Evolutionary conservation across 2,113 vertebrate genomes (phyloP), one percentile per base, ranked within the genome.

Genomic region (Eurystomus gularis): DNA sequence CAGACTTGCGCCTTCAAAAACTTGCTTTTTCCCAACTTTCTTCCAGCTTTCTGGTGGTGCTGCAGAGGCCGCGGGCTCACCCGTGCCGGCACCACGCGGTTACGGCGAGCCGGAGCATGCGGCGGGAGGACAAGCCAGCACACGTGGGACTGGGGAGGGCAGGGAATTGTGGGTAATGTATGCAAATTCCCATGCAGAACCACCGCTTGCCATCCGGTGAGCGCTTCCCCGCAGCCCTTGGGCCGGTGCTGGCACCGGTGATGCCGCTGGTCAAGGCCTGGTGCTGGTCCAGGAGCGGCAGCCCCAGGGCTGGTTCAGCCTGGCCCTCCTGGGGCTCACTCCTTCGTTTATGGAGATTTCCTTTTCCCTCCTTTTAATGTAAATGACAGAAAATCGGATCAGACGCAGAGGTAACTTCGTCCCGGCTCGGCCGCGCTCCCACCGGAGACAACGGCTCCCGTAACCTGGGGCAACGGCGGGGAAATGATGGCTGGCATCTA

Each of bases 381-480:
- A 82, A 88, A 93, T 16, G 91, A 42, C 73, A 61, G 61, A 66
- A 37, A 92, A 77, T 39, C 76, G 13, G 31, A 86, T 49, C 42
- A 69, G 94, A 54, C n/a, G 66, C 51, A 4, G 76, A 58, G 80
- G 64, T 83, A 96, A 96, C 93, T 89, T 93, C 61, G n/a, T 84
- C 83, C 91, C 52, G 24, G 80, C 88, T 95, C 71, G 49, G 88
- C 91, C 86, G 3, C 12, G 55, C 88, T 97, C 91, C 93, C 94
- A 37, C 84, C 35, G 95, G 95, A 95, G 70, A 82, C 93, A 60
- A 76, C 54, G 35, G 94, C 87, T 95, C 85, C 85, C 23, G 96
- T 96, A 94, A 95, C 96, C 93, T 96, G 92, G 94, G 92, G 96
- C 96, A 96, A 94, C 92, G 60, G 85, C 31, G 35, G 94, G 90